phyloP scores from a whole-genome alignment of 2,113 vertebrate species.

The Mus spicilegus region DNA sequence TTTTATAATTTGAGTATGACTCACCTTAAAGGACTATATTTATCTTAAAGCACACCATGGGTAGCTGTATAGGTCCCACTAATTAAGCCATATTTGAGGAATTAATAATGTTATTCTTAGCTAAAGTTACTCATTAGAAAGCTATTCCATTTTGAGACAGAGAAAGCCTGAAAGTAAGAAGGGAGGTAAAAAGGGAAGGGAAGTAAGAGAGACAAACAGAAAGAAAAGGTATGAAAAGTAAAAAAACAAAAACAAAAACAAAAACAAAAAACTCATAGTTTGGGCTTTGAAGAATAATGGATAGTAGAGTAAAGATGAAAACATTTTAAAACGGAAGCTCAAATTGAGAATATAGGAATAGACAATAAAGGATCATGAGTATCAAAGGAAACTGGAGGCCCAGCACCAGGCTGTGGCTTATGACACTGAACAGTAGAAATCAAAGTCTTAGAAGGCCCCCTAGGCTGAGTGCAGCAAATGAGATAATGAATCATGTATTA shows the following conservation, averaged over 20 bases:
- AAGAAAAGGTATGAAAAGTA: background rate
- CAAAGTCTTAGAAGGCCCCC: background rate
- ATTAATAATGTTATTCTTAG: background rate
- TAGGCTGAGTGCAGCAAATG: background rate
- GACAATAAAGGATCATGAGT: background rate
- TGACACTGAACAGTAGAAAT: background rate
- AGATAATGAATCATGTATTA: background rate
- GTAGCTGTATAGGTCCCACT: background rate
- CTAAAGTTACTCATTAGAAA: constrained; percentile 42
- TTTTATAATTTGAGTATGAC: constrained; percentile 17
- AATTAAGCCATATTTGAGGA: constrained; percentile 19
- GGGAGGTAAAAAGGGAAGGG: background rate
- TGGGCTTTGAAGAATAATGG: background rate
- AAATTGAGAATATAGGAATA: background rate
- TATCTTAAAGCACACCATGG: background rate
- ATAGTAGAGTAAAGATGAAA: background rate
- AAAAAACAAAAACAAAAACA: background rate
- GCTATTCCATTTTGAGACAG: background rate
- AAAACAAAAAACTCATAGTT: background rate
- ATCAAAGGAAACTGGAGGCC: background rate
- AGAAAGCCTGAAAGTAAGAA: background rate
- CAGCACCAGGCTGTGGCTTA: background rate
- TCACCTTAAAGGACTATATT: background rate
- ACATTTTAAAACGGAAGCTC: background rate
- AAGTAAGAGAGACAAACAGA: too few species aligned